Evolutionary conservation across 2,797 vertebrate species (phyloP).

Genomic region (Staurois parvus): DNA sequence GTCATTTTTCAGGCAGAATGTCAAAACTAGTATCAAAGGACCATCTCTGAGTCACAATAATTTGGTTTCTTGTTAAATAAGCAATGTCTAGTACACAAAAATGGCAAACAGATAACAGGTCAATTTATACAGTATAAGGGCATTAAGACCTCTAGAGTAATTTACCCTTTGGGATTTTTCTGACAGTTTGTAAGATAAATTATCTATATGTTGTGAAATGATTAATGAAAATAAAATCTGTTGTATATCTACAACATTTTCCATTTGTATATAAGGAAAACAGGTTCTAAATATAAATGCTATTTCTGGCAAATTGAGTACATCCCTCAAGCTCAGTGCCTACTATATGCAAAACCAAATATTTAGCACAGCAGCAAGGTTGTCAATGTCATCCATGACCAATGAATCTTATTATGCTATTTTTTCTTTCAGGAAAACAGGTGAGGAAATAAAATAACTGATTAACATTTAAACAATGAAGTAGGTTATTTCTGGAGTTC

Average conservation of each 20-base stretch:
- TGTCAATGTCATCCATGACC: not conserved
- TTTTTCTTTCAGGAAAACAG: not conserved
- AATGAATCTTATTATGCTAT: not conserved
- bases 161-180: slow-evolving; percentile 94
- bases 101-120: slow-evolving; percentile 99
- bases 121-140: slow-evolving; percentile 96
- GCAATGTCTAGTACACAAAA: slow-evolving; percentile 98
- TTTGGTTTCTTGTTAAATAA: slow-evolving; percentile 99
- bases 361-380: slow-evolving; percentile 23
- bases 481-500: not conserved
- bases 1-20: slow-evolving; percentile 99
- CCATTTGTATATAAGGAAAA: slow-evolving; percentile 72
- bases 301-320: slow-evolving; percentile 7
- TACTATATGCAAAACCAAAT: slow-evolving; percentile 26
- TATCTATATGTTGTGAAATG: slow-evolving; percentile 91
- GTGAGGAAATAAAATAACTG: not conserved
- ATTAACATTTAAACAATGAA: not conserved
- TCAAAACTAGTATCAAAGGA: slow-evolving; percentile 99
- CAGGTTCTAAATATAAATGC: slow-evolving; percentile 39
- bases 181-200: slow-evolving; percentile 96
- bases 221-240: slow-evolving; percentile 93
- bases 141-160: slow-evolving; percentile 97
- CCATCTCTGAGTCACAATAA: slow-evolving; percentile 98
- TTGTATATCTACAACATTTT: slow-evolving; percentile 74
- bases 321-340: slow-evolving; percentile 9